Percentiles rank a stretch among this genome's conserved stretches.
Conservation (phyloP, 2,113 vertebrate species). For the Xiphophorus couchianus region DNA sequence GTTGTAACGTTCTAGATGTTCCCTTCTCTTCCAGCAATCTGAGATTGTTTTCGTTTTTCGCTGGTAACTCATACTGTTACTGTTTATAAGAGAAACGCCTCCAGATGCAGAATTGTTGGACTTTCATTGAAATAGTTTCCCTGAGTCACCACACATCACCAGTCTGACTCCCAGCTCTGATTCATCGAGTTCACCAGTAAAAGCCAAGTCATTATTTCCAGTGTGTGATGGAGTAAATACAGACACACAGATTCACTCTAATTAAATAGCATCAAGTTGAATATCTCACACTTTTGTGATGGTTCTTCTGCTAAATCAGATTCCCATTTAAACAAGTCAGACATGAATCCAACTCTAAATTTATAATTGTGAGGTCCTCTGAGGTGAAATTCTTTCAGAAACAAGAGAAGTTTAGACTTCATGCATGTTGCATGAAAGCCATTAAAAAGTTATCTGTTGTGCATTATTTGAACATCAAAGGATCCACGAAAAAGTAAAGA, state of each 20-base stretch:
- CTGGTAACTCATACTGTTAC: constrained; percentile 8
- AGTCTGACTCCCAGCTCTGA: constrained; percentile 29
- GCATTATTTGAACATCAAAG: neutral
- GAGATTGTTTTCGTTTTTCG: constrained; percentile 5
- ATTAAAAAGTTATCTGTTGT: neutral
- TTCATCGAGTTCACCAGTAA: constrained; percentile 18
- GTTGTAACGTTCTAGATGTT: neutral
- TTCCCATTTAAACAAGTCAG: neutral
- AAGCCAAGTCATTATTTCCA: constrained; percentile 40
- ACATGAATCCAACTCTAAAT: neutral
- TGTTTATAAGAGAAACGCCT: constrained; percentile 38
- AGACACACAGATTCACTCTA: neutral
- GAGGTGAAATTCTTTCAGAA: neutral
- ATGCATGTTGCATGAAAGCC: neutral
- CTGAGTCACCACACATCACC: constrained; percentile 10
- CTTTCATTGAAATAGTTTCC: constrained; percentile 19
- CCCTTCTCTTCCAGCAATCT: neutral
- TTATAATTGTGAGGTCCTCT: neutral
- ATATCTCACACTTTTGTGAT: constrained; percentile 4
- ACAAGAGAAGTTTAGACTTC: neutral
- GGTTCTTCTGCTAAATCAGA: neutral
- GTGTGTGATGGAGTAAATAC: constrained; percentile 38
- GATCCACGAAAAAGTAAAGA: neutral
- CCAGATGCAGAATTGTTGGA: constrained; percentile 30
- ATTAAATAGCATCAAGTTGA: neutral